phyloP scores from a whole-genome alignment of 1,140 invertebrate species.

The Drosophila fuyamai region DNA sequence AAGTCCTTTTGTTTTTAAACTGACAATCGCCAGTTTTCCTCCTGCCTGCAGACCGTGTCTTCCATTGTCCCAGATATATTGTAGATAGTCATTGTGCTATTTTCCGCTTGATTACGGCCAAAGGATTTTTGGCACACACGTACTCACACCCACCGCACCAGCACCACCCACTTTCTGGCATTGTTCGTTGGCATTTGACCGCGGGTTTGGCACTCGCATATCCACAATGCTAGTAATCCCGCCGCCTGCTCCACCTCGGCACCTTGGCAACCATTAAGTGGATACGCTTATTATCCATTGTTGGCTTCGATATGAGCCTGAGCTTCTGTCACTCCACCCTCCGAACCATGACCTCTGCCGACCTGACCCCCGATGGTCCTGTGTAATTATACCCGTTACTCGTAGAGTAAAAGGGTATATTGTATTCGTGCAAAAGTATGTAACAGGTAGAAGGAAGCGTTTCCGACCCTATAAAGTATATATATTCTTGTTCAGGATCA shows the following conservation, averaged over 20 bases:
- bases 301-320: constrained; percentile 67
- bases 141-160: constrained; percentile 22
- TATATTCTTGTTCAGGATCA: too few relatives aligned
- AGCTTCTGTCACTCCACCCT: background rate
- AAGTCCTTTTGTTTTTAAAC: constrained; percentile 72
- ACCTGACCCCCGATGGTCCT: constrained; percentile 26
- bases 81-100: constrained; percentile 83
- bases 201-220: constrained; percentile 72
- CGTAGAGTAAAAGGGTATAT: too few relatives aligned
- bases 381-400: too few relatives aligned
- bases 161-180: constrained; percentile 5
- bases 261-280: constrained; percentile 79
- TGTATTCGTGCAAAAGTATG: too few relatives aligned
- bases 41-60: constrained; percentile 32
- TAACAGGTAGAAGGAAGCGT: too few relatives aligned
- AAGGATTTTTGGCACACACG: constrained; percentile 73
- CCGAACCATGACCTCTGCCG: constrained; percentile 15
- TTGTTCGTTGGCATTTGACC: constrained; percentile 75
- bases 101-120: constrained; percentile 80
- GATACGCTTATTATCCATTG: constrained; percentile 83
- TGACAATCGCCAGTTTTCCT: constrained; percentile 66
- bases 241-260: constrained; percentile 35
- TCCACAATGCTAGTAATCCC: constrained; percentile 34
- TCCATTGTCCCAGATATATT: constrained; percentile 78
- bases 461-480: too few relatives aligned